Evolutionary conservation across 2,888 invertebrate genomes (phyloP), one percentile per base, ranked within the genome.

Genomic region (Nyleta sp.): DNA sequence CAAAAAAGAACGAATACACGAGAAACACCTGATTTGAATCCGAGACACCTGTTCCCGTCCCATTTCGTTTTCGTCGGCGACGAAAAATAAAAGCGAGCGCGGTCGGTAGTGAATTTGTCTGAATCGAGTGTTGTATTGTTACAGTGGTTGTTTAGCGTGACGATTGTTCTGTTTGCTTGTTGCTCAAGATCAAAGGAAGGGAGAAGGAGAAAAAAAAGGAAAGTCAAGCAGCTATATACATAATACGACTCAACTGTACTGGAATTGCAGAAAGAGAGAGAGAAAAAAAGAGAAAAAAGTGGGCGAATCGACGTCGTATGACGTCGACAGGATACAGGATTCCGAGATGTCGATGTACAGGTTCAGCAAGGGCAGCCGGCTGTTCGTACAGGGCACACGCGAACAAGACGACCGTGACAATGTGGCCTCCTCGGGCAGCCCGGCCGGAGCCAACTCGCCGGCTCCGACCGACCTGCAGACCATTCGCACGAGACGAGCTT

Each of bases 401-500:
- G 94, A 94, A 87, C 92, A 93, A 83, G 94, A 94, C 78, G 92
- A 92, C 80, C 93, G 93, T 78, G 92, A 92, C 84, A 90, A 92
- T 87, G 90, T 91, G 8, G 89, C 89, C 28, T 81, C 84, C 33
- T 78, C 87, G 70, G 52, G 33, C 28, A 85, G 83, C 40, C 71
- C 75, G 81, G 57, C 18, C 35, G 33, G 35, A 8, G 44, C 79
- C 73, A 67, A 83, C 68, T 22, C 78, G 81, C 40, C 78, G 81
- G 50, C 59, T 11, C 59, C 65, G 35, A 71, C 72, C 71, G 91
- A 94, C 90, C 92, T 96, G 87, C 95, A 95, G 91, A 95, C 95
- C 89, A 94, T 96, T 90, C 95, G 95, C 87, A 96, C 96, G 85
- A 95, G 95, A 91, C 95, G 96, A 88, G 93, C 95, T 84, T 91